phyloP scores from a whole-genome alignment of 2,797 vertebrate genomes.

The Sebastes vulpes region DNA sequence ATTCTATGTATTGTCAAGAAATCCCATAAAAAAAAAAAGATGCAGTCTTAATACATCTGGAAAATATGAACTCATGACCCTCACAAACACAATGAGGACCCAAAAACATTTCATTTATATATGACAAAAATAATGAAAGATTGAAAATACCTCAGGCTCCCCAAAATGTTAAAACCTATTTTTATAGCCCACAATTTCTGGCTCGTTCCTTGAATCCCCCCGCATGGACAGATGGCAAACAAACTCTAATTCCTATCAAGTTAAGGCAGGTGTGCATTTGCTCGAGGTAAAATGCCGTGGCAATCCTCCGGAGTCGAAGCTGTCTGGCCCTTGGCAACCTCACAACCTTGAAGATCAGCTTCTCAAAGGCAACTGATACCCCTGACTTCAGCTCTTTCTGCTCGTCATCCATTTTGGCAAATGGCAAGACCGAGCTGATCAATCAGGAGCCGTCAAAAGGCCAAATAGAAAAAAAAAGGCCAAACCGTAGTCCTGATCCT shows the following conservation, averaged over 20 bases:
- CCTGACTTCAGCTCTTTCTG: slow-evolving; percentile 75
- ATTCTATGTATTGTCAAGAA: not conserved
- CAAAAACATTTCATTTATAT: not conserved
- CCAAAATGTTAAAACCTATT: not conserved
- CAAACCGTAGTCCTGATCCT: slow-evolving; percentile 51
- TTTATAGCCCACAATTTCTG: not conserved
- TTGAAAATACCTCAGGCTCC: not conserved
- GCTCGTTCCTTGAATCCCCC: not conserved
- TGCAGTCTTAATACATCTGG: not conserved
- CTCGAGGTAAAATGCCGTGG: slow-evolving; percentile 35
- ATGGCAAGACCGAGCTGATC: slow-evolving; percentile 77
- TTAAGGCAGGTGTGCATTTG: slow-evolving; percentile 19
- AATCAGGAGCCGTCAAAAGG: slow-evolving; percentile 81
- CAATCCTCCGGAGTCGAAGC: slow-evolving; percentile 46
- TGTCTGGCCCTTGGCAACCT: slow-evolving; percentile 60
- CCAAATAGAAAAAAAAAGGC: slow-evolving; percentile 58
- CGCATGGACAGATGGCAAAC: slow-evolving; percentile 29
- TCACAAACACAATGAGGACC: not conserved
- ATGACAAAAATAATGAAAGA: not conserved
- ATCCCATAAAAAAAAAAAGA: not conserved
- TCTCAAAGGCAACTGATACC: slow-evolving; percentile 73
- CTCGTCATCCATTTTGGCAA: slow-evolving; percentile 78
- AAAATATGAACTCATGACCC: not conserved
- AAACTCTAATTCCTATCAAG: slow-evolving; percentile 25
- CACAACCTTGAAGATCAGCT: slow-evolving; percentile 76